phyloP scores from a whole-genome alignment of 1,140 invertebrate species.

The Ooceraea biroi region DNA sequence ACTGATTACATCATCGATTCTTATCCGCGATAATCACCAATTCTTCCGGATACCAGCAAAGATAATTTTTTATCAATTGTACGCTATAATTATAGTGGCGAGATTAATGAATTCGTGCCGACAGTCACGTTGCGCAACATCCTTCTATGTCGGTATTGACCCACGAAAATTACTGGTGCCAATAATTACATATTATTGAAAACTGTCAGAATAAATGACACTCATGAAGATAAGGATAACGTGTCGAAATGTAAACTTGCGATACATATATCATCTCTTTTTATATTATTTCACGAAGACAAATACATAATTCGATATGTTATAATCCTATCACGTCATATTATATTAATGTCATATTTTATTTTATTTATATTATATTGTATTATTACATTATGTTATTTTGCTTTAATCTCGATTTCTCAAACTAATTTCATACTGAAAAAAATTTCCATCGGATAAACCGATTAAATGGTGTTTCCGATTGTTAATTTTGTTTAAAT shows the following conservation, averaged over 20 bases:
- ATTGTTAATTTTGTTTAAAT: too few relatives aligned
- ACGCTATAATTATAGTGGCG: slow-evolving; percentile 10
- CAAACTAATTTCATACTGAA: not conserved
- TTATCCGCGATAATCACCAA: not conserved
- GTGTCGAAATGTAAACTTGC: slow-evolving; percentile 8
- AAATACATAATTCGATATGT: not conserved
- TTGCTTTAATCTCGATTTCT: not conserved
- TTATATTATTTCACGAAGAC: not conserved
- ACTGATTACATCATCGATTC: not conserved
- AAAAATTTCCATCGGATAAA: too few relatives aligned
- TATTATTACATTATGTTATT: not conserved
- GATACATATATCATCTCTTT: not conserved
- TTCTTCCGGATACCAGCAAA: slow-evolving; percentile 1
- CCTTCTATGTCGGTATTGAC: not conserved
- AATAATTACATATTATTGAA: slow-evolving; percentile 16
- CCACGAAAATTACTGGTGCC: not conserved
- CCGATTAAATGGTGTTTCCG: too few relatives aligned
- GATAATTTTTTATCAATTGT: slow-evolving; percentile 10
- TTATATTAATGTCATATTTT: too few relatives aligned
- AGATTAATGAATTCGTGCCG: slow-evolving; percentile 22
- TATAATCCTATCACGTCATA: not conserved
- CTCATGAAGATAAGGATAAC: slow-evolving; percentile 2
- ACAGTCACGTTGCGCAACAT: not conserved
- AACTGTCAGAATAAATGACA: slow-evolving; percentile 13
- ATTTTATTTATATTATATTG: too few relatives aligned